Percentiles rank a stretch among this genome's conserved stretches.
These are phyloP conservation scores for Lasioglossum figueresi DNA, from an alignment of 2,888 invertebrate genomes.

Conservation along the genomic window DNA sequence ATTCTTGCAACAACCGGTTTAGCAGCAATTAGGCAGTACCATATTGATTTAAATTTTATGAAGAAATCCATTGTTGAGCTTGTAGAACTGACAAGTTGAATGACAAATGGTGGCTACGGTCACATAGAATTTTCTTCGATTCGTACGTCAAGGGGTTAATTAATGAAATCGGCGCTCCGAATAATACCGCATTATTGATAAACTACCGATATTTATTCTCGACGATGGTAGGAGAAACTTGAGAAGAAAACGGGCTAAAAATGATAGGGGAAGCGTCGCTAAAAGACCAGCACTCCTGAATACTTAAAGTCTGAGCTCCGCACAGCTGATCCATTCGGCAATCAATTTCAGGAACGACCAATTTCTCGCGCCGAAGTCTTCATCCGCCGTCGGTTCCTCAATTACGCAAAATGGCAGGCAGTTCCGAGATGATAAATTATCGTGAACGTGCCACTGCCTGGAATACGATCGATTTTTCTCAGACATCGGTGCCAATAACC, in stretches of 20 bases:
- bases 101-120: neutral
- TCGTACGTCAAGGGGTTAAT: slow-evolving; percentile 6
- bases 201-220: slow-evolving; percentile 34
- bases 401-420: slow-evolving; percentile 70
- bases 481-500: slow-evolving; percentile 5
- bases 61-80: neutral
- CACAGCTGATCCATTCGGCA: slow-evolving; percentile 60
- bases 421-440: slow-evolving; percentile 70
- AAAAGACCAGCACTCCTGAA: slow-evolving; percentile 47
- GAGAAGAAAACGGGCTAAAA: slow-evolving; percentile 29
- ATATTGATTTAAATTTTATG: no score
- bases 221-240: slow-evolving; percentile 13
- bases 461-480: slow-evolving; percentile 67
- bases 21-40: neutral
- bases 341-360: slow-evolving; percentile 71
- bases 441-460: slow-evolving; percentile 56
- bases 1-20: neutral
- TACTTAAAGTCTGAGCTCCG: slow-evolving; percentile 46
- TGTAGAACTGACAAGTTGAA: neutral
- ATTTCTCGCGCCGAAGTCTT: slow-evolving; percentile 68
- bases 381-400: slow-evolving; percentile 65
- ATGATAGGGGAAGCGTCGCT: slow-evolving; percentile 36
- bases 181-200: slow-evolving; percentile 18
- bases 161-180: neutral
- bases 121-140: neutral